Evolutionary conservation across 2,113 vertebrate genomes (phyloP).

Genomic region (Jacana jacana): DNA sequence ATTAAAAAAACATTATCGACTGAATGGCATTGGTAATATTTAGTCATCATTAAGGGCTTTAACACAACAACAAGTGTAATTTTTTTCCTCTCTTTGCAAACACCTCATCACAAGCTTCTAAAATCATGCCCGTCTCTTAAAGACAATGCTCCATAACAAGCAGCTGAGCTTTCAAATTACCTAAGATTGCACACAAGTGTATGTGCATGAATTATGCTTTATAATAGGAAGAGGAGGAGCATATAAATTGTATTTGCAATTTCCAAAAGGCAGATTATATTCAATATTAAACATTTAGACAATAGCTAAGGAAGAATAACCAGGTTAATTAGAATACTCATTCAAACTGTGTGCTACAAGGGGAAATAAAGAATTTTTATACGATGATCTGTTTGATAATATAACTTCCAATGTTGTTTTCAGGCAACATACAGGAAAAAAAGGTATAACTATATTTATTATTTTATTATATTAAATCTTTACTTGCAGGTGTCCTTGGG

Average conservation of each 20-base stretch:
- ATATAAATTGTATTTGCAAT: not conserved
- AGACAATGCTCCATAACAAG: not conserved
- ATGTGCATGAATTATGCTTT: not conserved
- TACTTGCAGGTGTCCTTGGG: not conserved
- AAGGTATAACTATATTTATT: conserved; percentile 14
- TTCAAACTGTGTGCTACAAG: not conserved
- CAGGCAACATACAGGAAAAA: conserved; percentile 7
- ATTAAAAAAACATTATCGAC: not conserved
- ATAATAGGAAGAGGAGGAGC: not conserved
- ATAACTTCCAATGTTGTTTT: conserved; percentile 18
- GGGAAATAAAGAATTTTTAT: conserved; percentile 39
- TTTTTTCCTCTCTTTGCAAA: not conserved
- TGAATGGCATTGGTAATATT: not conserved
- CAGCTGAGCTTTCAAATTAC: not conserved
- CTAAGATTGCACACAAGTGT: not conserved
- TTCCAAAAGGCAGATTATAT: not conserved
- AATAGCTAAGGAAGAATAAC: not conserved
- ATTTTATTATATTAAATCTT: conserved; percentile 29
- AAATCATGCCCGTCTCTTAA: not conserved
- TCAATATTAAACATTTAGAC: not conserved
- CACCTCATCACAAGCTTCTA: not conserved
- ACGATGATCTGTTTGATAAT: conserved; percentile 26
- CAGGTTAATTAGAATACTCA: not conserved
- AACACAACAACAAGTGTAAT: not conserved
- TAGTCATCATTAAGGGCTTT: not conserved